Percentiles rank a stretch among this genome's conserved stretches.
phyloP scores from a whole-genome alignment of 2,113 vertebrate genomes.

The Nesogale talazaci region DNA sequence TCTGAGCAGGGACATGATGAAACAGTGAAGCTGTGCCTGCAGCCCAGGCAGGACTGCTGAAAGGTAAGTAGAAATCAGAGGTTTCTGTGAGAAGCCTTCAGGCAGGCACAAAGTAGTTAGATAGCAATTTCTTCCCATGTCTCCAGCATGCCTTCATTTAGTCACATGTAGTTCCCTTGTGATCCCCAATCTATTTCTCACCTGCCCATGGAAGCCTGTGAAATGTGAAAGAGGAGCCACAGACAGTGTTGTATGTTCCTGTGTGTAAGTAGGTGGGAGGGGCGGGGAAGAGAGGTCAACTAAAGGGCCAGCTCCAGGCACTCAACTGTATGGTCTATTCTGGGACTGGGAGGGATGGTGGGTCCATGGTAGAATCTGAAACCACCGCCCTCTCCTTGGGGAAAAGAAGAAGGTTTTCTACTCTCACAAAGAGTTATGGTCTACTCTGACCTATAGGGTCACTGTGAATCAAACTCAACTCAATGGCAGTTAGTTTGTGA shows the following conservation, averaged over 20 bases:
- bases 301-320: background rate
- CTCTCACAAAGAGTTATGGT: too few species aligned
- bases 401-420: too few species aligned
- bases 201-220: slow-evolving; percentile 56
- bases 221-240: slow-evolving; percentile 4
- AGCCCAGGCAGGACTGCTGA: slow-evolving; percentile 4
- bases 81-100: slow-evolving; percentile 78
- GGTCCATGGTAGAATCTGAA: background rate
- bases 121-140: slow-evolving; percentile 82
- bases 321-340: background rate
- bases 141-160: slow-evolving; percentile 81
- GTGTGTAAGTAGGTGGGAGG: background rate
- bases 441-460: too few species aligned
- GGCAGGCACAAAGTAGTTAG: slow-evolving; percentile 80
- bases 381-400: too few species aligned
- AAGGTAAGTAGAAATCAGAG: slow-evolving; percentile 82
- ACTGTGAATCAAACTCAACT: too few species aligned
- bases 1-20: slow-evolving; percentile 27
- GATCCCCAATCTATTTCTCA: slow-evolving; percentile 71
- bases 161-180: slow-evolving; percentile 49
- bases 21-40: background rate
- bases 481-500: too few species aligned
- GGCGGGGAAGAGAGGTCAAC: background rate
- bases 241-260: background rate
- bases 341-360: background rate